Evolutionary conservation across 2,113 vertebrate genomes (phyloP).

Genomic region (Pan troglodytes): DNA sequence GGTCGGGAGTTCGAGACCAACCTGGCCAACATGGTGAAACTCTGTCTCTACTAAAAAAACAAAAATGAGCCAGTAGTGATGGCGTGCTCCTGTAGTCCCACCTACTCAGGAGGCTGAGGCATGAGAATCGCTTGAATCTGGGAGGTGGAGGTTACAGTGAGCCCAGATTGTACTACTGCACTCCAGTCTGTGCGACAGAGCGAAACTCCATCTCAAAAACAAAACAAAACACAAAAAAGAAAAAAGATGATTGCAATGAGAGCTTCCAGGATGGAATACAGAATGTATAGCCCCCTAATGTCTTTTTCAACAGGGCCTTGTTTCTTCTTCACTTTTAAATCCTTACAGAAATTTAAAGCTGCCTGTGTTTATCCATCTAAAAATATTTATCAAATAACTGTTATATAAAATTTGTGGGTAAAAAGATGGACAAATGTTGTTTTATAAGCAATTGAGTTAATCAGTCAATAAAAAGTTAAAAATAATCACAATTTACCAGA

Average conservation of each 20-base stretch:
- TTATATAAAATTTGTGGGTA: background rate
- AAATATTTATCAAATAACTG: background rate
- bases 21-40: too few relatives aligned
- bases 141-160: too few relatives aligned
- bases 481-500: background rate
- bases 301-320: background rate
- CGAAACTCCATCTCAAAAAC: too few relatives aligned
- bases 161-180: too few relatives aligned
- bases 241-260: background rate
- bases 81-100: too few relatives aligned
- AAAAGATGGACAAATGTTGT: background rate
- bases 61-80: too few relatives aligned
- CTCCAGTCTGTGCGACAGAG: too few relatives aligned
- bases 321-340: background rate
- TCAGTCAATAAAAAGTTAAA: background rate
- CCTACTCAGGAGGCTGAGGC: too few relatives aligned
- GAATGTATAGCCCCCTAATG: background rate
- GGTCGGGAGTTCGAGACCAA: too few relatives aligned
- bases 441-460: background rate
- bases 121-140: too few relatives aligned
- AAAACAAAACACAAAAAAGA: too few relatives aligned
- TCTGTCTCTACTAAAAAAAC: too few relatives aligned
- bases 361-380: background rate
- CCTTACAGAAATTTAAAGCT: background rate
- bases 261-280: background rate